Conservation (phyloP, 1,140 invertebrate species). For the Tribolium madens region DNA sequence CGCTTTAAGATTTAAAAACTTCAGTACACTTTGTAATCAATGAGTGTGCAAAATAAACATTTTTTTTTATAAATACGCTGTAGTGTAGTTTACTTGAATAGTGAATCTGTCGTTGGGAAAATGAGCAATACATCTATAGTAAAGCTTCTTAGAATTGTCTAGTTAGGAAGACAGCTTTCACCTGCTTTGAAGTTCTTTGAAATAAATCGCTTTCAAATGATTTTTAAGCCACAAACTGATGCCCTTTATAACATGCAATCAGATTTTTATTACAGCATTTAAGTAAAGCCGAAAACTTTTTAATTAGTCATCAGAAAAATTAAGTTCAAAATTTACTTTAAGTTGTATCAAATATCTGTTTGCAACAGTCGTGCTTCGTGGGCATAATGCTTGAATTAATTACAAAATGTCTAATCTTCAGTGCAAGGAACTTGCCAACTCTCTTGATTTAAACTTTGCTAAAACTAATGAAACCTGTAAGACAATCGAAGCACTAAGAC, state of each 20-base stretch:
- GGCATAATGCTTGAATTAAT: constrained; percentile 16
- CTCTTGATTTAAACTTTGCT: constrained; percentile 19
- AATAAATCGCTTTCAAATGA: constrained; percentile 7
- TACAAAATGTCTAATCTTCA: constrained; percentile 33
- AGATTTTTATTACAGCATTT: background rate
- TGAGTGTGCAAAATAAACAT: background rate
- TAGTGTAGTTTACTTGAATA: background rate
- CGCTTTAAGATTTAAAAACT: too few species aligned
- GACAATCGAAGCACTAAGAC: background rate
- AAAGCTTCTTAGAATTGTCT: background rate
- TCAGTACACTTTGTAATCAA: background rate
- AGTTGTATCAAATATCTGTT: constrained; percentile 6
- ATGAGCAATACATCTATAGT: background rate
- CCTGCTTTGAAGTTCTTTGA: constrained; percentile 14
- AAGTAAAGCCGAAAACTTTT: constrained; percentile 1
- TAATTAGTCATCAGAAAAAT: background rate
- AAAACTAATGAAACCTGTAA: constrained; percentile 18
- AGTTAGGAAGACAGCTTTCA: background rate
- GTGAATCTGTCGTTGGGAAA: background rate
- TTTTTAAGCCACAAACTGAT: constrained; percentile 9
- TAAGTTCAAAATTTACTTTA: background rate
- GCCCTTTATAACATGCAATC: constrained; percentile 4
- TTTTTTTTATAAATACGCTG: background rate
- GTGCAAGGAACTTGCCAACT: constrained; percentile 19
- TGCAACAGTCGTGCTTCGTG: constrained; percentile 7